phyloP scores from a whole-genome alignment of 2,888 invertebrate genomes.

The Drosophila maculinotata region DNA sequence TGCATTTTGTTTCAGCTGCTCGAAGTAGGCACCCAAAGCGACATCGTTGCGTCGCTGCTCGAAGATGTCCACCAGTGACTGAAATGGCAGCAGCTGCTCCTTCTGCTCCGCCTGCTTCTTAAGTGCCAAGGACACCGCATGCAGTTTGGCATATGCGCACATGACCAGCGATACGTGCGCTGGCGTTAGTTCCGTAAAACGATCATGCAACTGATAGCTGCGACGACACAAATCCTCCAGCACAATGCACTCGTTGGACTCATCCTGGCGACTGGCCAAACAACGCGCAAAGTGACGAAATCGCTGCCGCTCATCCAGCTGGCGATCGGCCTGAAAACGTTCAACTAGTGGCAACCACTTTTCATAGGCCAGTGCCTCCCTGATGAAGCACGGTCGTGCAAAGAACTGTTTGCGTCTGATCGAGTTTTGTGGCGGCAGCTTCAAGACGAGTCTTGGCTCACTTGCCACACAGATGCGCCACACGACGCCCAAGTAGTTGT shows the following conservation, averaged over 20 bases:
- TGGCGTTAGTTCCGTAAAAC: conserved; percentile 83
- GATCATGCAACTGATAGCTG: conserved; percentile 85
- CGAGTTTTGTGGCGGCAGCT: conserved; percentile 80
- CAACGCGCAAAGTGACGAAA: conserved; percentile 75
- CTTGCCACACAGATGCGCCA: conserved; percentile 60
- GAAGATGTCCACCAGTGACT: conserved; percentile 73
- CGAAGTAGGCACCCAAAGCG: conserved; percentile 67
- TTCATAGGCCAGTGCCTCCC: conserved; percentile 79
- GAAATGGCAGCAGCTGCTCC: conserved; percentile 60
- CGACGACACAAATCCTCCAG: conserved; percentile 85
- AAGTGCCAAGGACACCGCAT: conserved; percentile 85
- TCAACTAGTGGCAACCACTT: conserved; percentile 74
- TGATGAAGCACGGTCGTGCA: conserved; percentile 75
- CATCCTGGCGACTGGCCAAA: conserved; percentile 68
- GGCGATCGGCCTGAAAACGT: conserved; percentile 70
- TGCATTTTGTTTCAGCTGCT: conserved; percentile 67
- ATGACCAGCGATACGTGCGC: conserved; percentile 84
- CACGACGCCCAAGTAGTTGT: conserved; percentile 82
- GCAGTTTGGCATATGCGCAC: conserved; percentile 85
- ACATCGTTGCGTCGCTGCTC: conserved; percentile 60
- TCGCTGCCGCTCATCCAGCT: conserved; percentile 48
- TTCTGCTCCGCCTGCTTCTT: conserved; percentile 68
- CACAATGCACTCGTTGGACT: conserved; percentile 85
- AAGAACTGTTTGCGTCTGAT: conserved; percentile 79
- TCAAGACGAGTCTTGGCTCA: conserved; percentile 68